Evolutionary conservation across 1,140 invertebrate species (phyloP), one percentile per base, ranked within the genome.

Genomic region (Tetraneura akinire): DNA sequence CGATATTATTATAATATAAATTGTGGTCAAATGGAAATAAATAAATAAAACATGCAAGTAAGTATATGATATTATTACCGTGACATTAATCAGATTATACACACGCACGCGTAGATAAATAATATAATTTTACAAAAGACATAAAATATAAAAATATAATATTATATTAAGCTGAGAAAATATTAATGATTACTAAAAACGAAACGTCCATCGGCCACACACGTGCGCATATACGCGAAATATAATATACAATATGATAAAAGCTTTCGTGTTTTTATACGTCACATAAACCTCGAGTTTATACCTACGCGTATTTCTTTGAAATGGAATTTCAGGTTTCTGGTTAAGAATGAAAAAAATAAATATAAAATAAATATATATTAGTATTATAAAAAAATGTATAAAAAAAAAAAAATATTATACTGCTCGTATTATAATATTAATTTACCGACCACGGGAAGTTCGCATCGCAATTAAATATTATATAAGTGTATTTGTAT

Each of bases 1-100:
- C n/a, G n/a, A n/a, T n/a, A n/a, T n/a, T n/a, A n/a, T n/a, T n/a
- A n/a, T n/a, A n/a, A n/a, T n/a, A n/a, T n/a, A n/a, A 57, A 11
- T 57, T 57, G 26, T 26, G 55, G 32, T 42, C 1, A 5, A 42
- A 37, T 37, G 18, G 29, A 64, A 64, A 64, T 26, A 26, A 29
- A 60, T n/a, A n/a, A n/a, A n/a, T n/a, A 29, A 32, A 64, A n/a
- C 32, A n/a, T 64, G 10, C n/a, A 37, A 16, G 29, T 18, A 18
- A 10, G 10, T 29, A 37, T 62, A 32, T 32, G 26, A 21, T 13
- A 16, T 66, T 42, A 42, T 37, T 21, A 66, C 45, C 8, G 23
- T n/a, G 64, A 45, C 37, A 18, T 42, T 66, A 42, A 66, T 66
- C 64, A 45, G 32, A 66, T 66, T 66, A 66, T 42, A 14, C 37